Percentiles rank a stretch among this genome's conserved stretches.
These are phyloP conservation scores for Phortica variegata DNA, from an alignment of 1,140 invertebrate genomes.

Conservation along the genomic window DNA sequence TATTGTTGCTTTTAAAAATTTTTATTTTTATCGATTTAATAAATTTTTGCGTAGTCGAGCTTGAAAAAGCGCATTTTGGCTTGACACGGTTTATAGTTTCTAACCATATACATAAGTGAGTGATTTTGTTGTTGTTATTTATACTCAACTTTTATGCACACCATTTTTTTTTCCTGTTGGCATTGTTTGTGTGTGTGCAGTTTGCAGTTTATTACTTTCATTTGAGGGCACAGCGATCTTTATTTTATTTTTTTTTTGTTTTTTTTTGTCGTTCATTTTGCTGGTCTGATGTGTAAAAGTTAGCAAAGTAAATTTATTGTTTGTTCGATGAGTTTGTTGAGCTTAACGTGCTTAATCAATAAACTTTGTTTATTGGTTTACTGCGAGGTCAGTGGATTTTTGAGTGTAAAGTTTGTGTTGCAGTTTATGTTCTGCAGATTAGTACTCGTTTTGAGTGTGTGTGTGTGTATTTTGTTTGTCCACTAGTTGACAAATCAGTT, in stretches of 20 bases:
- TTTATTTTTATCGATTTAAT: conserved; percentile 45
- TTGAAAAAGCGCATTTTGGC: conserved; percentile 25
- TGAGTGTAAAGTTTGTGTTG: too few species aligned
- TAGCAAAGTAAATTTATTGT: background rate
- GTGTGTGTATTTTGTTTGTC: too few species aligned
- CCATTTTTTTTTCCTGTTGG: conserved; percentile 1
- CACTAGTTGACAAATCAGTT: too few species aligned
- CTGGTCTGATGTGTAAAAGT: conserved; percentile 23
- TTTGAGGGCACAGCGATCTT: too few species aligned
- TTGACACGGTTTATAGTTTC: too few species aligned
- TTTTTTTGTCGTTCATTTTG: conserved; percentile 20
- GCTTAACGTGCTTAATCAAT: too few species aligned
- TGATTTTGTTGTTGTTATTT: conserved; percentile 9
- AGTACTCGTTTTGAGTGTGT: too few species aligned
- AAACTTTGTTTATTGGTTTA: too few species aligned
- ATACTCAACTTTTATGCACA: conserved; percentile 1
- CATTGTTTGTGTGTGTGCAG: conserved; percentile 31
- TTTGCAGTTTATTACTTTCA: conserved; percentile 42
- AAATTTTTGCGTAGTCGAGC: conserved; percentile 31
- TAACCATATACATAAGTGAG: background rate
- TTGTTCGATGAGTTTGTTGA: too few species aligned
- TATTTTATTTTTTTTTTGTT: conserved; percentile 16
- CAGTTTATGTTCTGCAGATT: too few species aligned
- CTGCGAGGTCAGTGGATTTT: too few species aligned
- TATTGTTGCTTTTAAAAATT: background rate